Evolutionary conservation across 2,113 vertebrate species (phyloP).

Genomic region (Suricata suricatta): DNA sequence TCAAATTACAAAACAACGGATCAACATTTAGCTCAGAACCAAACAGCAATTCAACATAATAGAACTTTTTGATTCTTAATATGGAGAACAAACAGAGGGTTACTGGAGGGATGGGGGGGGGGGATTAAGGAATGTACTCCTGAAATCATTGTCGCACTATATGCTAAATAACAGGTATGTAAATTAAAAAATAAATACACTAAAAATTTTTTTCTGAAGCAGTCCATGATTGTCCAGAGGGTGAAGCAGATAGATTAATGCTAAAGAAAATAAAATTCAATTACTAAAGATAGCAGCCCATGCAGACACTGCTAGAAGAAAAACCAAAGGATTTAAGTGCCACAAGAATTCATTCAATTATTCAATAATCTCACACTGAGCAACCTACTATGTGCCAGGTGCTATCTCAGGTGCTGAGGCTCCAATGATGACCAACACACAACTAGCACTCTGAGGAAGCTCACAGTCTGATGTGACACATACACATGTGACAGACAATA

Average conservation of each 20-base stretch:
- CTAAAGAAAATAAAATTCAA: not conserved
- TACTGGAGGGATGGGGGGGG: too few relatives aligned
- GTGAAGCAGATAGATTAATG: not conserved
- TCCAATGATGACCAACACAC: not conserved
- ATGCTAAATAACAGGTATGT: too few relatives aligned
- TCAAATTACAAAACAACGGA: not conserved
- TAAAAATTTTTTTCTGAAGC: not conserved
- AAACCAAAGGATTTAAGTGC: not conserved
- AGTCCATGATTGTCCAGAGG: not conserved
- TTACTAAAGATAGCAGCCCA: not conserved
- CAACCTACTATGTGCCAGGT: not conserved
- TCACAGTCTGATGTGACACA: not conserved
- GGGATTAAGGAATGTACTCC: too few relatives aligned
- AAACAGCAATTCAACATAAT: not conserved
- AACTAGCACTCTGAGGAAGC: not conserved
- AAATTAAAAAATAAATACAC: too few relatives aligned
- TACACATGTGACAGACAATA: not conserved
- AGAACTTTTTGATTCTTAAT: not conserved
- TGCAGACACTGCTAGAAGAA: not conserved
- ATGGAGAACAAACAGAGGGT: too few relatives aligned
- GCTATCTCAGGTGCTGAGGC: not conserved
- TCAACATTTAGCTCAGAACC: not conserved
- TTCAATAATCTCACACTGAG: not conserved
- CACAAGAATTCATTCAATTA: not conserved
- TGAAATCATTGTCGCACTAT: too few relatives aligned